Base-by-base conservation (phyloP, 1,140 invertebrate species). In the Formica exsecta region DNA sequence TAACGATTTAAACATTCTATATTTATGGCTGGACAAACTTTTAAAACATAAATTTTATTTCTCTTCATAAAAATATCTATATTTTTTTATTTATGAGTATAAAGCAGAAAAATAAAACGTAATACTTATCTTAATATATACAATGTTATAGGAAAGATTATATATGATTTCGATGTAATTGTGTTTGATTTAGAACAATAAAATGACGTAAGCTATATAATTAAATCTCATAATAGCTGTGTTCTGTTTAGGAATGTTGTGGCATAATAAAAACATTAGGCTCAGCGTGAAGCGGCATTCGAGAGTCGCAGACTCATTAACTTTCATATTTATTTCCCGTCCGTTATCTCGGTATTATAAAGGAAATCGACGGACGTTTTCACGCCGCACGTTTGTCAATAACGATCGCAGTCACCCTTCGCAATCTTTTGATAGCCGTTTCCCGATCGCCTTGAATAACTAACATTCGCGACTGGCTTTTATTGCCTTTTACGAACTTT, bases 391-490 rank as follows among this genome's bases (percentile, higher is more conserved):
- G 32, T 66, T 70, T 73, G 81, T 85, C 81, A 71, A 59, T 64
- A 79, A 86, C 48, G 57, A 66, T 61, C 65, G 38, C 51, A 57
- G 59, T 86, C 68, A 62, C 80, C 54, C 57, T 71, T 87, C 75
- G 76, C 44, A n/a, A 70, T 65, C 48, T 79, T 75, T 85, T 25
- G 44, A 44, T 25, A 16, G 29, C 22, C 11, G 75, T 88, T 93
- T 93, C 91, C 91, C 86, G 93, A 73, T 93, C 87, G 85, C 93
- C 93, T 93, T 93, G 92, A 91, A 83, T 81, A 48, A 51, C 68
- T 84, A 70, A 86, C 59, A 65, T 61, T 85, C 74, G 38, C 59
- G 32, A 79, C 57, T 59, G 75, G 32, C 41, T 74, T 86, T 74
- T 81, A 87, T 59, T 86, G 75, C 85, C 89, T 90, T 91, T 90